Evolutionary conservation across 2,797 vertebrate species (phyloP).

Genomic region (Oreochromis mossambicus): DNA sequence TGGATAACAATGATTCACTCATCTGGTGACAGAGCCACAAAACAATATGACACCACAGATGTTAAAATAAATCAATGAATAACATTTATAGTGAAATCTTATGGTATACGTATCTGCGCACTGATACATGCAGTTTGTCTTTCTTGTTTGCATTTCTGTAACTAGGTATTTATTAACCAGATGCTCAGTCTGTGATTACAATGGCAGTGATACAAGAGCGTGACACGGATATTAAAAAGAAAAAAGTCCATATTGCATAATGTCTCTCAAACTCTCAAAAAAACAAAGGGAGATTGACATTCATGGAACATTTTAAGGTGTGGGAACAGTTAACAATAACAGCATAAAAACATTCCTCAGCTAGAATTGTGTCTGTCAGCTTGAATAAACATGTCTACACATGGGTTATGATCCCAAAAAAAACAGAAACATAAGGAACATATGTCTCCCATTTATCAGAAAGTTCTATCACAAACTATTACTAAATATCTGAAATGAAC

Average conservation of each 20-base stretch:
- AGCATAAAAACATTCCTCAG: not conserved
- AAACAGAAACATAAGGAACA: not conserved
- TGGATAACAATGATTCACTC: not conserved
- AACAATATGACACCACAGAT: not conserved
- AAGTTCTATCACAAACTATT: not conserved
- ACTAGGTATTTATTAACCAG: not conserved
- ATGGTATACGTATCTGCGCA: not conserved
- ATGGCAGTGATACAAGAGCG: not conserved
- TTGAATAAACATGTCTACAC: not conserved
- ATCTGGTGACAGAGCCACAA: not conserved
- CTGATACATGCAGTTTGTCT: not conserved
- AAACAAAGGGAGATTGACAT: not conserved
- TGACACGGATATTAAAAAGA: not conserved
- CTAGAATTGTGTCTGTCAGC: rapidly evolving
- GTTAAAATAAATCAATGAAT: not conserved
- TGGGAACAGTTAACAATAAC: not conserved
- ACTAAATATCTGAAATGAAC: not conserved
- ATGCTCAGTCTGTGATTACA: not conserved
- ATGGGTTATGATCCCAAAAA: not conserved
- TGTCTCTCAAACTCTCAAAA: not conserved
- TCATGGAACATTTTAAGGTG: not conserved
- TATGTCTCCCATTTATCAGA: not conserved
- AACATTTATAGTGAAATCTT: not conserved
- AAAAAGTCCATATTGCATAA: not conserved
- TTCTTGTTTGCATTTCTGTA: not conserved